These are phyloP conservation scores for Megalurothrips usitatus DNA, from an alignment of 2,888 invertebrate species.

Conservation along the genomic window DNA sequence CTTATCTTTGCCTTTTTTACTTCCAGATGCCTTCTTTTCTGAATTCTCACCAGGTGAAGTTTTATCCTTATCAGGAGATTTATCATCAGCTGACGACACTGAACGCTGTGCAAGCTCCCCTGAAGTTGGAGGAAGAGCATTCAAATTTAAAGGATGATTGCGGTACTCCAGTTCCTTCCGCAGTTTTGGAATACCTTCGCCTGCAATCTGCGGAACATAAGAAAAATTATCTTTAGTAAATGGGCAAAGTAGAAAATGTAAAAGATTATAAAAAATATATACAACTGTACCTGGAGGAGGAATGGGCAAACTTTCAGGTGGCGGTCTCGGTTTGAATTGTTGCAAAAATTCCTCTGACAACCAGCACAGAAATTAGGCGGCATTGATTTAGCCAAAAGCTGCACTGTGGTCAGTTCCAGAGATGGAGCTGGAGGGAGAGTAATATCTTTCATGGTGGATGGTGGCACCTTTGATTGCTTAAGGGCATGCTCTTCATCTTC, in stretches of 20 bases:
- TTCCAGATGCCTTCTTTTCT: not conserved
- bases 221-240: not conserved
- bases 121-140: not conserved
- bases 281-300: not conserved
- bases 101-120: not conserved
- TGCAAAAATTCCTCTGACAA: not conserved
- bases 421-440: slow-evolving; percentile 3
- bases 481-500: slow-evolving; percentile 32
- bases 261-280: not conserved
- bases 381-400: not conserved
- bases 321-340: not conserved
- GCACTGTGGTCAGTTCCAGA: not conserved
- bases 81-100: not conserved
- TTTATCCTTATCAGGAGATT: not conserved
- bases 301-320: slow-evolving; percentile 5
- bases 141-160: not conserved
- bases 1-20: not conserved
- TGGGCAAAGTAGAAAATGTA: not conserved
- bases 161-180: not conserved
- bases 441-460: slow-evolving; percentile 23
- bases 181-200: not conserved
- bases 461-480: slow-evolving; percentile 20
- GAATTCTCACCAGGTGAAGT: not conserved
- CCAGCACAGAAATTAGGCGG: slow-evolving; percentile 3
- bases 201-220: not conserved